Percentiles rank a stretch among this genome's conserved stretches.
Conservation (phyloP, 2,888 invertebrate genomes). For the Drosophila aldrichi region DNA sequence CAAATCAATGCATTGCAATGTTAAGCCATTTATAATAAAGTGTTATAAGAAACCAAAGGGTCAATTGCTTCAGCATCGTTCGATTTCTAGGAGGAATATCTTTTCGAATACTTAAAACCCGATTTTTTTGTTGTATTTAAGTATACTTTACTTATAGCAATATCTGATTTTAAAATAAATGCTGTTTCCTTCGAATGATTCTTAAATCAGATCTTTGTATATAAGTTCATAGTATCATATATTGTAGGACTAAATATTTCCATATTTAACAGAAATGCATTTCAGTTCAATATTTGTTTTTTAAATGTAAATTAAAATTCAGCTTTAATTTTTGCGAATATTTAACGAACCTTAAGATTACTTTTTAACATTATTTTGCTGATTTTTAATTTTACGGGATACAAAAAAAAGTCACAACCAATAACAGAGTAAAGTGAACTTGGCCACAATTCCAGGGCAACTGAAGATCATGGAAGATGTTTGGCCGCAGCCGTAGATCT, state of each 20-base stretch:
- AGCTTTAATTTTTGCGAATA: neutral
- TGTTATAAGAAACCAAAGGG: neutral
- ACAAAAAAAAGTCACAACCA: slow-evolving; percentile 25
- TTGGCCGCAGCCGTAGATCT: slow-evolving; percentile 1
- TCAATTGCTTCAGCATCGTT: too few relatives aligned
- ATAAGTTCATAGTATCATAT: neutral
- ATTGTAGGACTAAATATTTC: neutral
- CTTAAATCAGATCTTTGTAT: neutral
- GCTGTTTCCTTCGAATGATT: neutral
- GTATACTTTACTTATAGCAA: neutral
- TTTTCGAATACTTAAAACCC: neutral
- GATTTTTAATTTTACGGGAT: slow-evolving; percentile 13
- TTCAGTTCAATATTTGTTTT: neutral
- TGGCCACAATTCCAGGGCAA: slow-evolving; percentile 64
- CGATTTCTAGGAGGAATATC: neutral
- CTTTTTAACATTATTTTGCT: slow-evolving; percentile 24
- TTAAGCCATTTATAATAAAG: neutral
- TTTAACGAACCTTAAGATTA: slow-evolving; percentile 46
- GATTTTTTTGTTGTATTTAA: neutral
- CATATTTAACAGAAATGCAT: neutral
- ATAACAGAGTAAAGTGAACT: slow-evolving; percentile 51
- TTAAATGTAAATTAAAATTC: neutral
- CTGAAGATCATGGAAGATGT: slow-evolving; percentile 54
- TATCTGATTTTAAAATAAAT: neutral
- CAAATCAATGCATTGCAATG: neutral